phyloP scores from a whole-genome alignment of 2,888 invertebrate genomes.

The Stictocephala bisonia region DNA sequence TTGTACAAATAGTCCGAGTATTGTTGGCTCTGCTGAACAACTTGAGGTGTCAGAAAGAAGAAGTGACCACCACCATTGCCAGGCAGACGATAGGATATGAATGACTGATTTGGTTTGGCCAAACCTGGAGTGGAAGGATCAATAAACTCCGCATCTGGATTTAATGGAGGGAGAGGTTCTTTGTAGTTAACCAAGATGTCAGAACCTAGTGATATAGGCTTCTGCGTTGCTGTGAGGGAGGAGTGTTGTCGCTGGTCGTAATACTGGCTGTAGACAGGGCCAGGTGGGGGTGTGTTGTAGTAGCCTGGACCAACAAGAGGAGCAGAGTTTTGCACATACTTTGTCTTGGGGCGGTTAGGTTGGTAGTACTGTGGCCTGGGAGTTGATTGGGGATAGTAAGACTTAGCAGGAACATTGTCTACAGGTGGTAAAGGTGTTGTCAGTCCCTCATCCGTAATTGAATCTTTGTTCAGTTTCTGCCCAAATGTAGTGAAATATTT shows the following conservation, averaged over 20 bases:
- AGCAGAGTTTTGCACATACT: conserved; percentile 14
- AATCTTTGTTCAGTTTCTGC: conserved; percentile 68
- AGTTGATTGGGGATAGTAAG: conserved; percentile 51
- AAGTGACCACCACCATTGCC: conserved; percentile 83
- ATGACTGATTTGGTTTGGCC: conserved; percentile 63
- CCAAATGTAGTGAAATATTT: conserved; percentile 81
- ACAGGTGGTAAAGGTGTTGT: conserved; percentile 57
- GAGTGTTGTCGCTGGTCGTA: conserved; percentile 33
- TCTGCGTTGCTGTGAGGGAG: conserved; percentile 6
- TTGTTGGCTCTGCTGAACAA: conserved; percentile 48
- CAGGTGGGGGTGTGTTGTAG: conserved; percentile 17
- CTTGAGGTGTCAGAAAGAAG: conserved; percentile 80
- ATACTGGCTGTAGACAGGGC: conserved; percentile 31
- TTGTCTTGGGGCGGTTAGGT: conserved; percentile 52
- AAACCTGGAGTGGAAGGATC: conserved; percentile 61
- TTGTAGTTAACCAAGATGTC: conserved; percentile 80
- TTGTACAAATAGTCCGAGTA: conserved; percentile 31
- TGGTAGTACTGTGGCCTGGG: conserved; percentile 53
- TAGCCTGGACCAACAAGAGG: not conserved
- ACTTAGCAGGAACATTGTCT: conserved; percentile 53
- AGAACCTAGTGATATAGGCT: conserved; percentile 67
- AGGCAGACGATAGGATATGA: conserved; percentile 78
- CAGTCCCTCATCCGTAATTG: conserved; percentile 57
- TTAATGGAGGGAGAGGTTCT: conserved; percentile 73
- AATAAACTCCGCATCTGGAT: conserved; percentile 76